Percentiles rank a stretch among this genome's conserved stretches.
These are phyloP conservation scores for Sinocyclocheilus maitianheensis DNA, from an alignment of 2,113 vertebrate genomes.

Conservation along the genomic window DNA sequence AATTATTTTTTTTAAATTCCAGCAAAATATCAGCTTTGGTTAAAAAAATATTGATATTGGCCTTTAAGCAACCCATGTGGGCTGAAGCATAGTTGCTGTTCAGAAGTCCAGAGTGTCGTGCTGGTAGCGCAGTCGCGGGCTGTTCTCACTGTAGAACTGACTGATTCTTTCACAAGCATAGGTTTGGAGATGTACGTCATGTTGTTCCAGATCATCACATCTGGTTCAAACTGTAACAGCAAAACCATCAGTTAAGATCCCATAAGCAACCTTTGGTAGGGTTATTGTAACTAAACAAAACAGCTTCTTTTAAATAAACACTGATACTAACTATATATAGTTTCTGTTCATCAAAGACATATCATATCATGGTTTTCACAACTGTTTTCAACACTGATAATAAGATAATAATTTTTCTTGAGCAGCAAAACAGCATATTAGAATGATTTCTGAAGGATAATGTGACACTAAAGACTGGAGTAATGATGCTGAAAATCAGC, in stretches of 20 bases:
- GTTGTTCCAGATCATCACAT: constrained; percentile 87
- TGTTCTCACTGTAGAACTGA: constrained; percentile 83
- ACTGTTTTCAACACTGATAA: background rate
- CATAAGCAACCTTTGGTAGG: background rate
- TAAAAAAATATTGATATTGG: constrained; percentile 31
- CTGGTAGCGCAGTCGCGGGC: constrained; percentile 63
- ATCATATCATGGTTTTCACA: background rate
- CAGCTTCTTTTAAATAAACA: no score
- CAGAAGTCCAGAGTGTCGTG: constrained; percentile 76
- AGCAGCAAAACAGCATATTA: background rate
- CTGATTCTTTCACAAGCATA: constrained; percentile 78
- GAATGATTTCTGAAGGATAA: background rate
- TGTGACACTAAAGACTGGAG: background rate
- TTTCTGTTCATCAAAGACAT: background rate
- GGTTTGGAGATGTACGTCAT: constrained; percentile 81
- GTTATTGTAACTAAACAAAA: background rate
- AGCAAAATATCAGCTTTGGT: constrained; percentile 11
- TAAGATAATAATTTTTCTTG: background rate
- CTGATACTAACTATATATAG: no score
- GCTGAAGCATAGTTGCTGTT: constrained; percentile 50
- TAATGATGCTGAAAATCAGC: background rate
- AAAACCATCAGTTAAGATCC: constrained; percentile 5
- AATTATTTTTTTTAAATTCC: background rate
- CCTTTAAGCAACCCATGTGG: background rate
- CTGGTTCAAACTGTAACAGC: constrained; percentile 77